These are phyloP conservation scores for Aplysia californica DNA, from an alignment of 1,140 invertebrate genomes.

Conservation along the genomic window DNA sequence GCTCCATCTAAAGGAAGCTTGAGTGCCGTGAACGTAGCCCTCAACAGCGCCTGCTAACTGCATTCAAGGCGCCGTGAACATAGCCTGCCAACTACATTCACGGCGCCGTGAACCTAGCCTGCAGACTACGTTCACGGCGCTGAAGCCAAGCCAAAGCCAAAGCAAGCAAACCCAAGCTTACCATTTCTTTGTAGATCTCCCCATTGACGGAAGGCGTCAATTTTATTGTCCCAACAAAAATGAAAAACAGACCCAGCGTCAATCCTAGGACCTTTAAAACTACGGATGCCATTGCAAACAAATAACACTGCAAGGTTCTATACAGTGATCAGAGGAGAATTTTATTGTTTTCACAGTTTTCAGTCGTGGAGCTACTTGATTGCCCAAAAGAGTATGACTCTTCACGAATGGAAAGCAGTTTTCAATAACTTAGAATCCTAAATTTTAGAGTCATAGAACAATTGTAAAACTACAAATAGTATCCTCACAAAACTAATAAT, in stretches of 20 bases:
- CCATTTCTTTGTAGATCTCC: constrained; percentile 97
- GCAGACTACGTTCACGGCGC: no score
- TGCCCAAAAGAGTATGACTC: neutral
- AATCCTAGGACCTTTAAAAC: constrained; percentile 91
- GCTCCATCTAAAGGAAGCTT: no score
- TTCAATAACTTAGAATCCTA: neutral
- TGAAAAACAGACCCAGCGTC: constrained; percentile 93
- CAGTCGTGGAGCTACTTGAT: neutral
- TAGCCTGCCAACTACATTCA: no score
- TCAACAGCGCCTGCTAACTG: no score
- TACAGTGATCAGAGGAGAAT: neutral
- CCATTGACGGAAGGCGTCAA: constrained; percentile 90
- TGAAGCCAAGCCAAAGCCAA: no score
- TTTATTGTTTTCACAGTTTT: neutral
- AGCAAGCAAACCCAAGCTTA: constrained; percentile 74
- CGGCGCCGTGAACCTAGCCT: no score
- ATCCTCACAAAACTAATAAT: no score
- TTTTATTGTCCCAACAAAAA: constrained; percentile 94
- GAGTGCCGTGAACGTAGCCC: no score
- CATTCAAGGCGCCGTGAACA: no score
- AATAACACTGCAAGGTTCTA: neutral
- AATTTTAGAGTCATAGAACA: neutral
- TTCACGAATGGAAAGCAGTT: neutral
- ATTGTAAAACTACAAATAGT: neutral
- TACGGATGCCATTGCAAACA: constrained; percentile 50